Base-by-base conservation (phyloP, 2,113 vertebrate species). In the Equus quagga region DNA sequence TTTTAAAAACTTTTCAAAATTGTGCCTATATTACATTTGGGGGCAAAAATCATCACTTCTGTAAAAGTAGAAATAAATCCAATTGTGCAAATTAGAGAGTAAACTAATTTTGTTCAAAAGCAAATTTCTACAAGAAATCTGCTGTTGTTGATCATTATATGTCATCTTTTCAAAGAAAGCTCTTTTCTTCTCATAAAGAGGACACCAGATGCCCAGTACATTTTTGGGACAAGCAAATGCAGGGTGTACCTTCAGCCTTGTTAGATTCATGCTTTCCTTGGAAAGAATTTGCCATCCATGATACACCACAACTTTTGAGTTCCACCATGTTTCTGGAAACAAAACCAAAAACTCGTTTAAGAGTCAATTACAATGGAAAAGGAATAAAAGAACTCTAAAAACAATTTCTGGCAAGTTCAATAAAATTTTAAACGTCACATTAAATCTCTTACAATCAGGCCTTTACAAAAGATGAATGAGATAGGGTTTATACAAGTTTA, bases 81-180 rank as follows among this genome's bases (percentile, higher is more conserved):
- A 88, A 49, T 94, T 92, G 28, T 90, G 3, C 24, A 96, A 82
- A 56, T 64, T 19, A 72, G 36, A 87, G 89, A 85, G 69, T 91
- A 87, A 94, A 92, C 9, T 87, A 96, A 90, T 87, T 96, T 89
- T 95, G 8, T 12, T 89, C 79, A 98, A 82, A 96, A 96, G 14
- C 15, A 91, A 73, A 51, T 82, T 95, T 95, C 24, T 81, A n/a
- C 67, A 11, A 92, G 33, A 89, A 91, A 81, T 5, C 46, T 69
- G 5, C 24, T 91, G 23, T 81, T 93, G 26, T 75, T 89, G 6
- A 44, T 89, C 36, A 49, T 51, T 84, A 58, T 36, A 70, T 81
- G 31, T 64, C 76, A 96, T 91, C 46, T 95, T 89, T 76, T 94
- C n/a, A 93, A 97, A 91, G 70, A 8, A 78, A 41, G 19, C 17